Evolutionary conservation across 1,140 invertebrate species (phyloP), one percentile per base, ranked within the genome.

Genomic region (Caligus rogercresseyi): DNA sequence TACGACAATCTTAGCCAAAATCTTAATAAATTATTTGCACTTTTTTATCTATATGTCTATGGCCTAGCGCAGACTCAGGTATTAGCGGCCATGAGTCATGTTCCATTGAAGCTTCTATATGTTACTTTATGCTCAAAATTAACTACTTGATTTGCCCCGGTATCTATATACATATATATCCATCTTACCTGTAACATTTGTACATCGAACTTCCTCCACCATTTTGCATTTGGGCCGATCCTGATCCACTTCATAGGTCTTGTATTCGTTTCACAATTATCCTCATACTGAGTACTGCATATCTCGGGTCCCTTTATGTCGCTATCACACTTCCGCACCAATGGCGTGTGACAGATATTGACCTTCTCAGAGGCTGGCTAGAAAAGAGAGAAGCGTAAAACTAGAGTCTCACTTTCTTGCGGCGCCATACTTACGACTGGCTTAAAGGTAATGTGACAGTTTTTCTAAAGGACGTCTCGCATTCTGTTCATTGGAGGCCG

Each of bases 361-460:
- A 60, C 57, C 20, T 21, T 60, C 43, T 60, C 57, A 25, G 21
- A 24, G 3, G 16, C 16, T 11, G 57, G 57, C 57, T 60, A 26
- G 16, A 60, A 25, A 26, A 2, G 3, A 18, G 21, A 60, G 3
- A 3, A 2, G 31, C n/a, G n/a, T 11, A 7, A 11, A 43, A 43
- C n/a, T n/a, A 43, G n/a, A 43, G 31, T 7, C 7, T 7, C n/a
- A 11, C n/a, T 43, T 7, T 43, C 31, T 11, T 43, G 31, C n/a
- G n/a, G n/a, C n/a, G 2, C 2, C 15, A 25, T 23, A 58, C 57
- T 60, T 25, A 60, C 60, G 21, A 53, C 20, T 16, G 60, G 60
- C 20, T 62, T 52, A 52, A 54, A 62, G 14, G 51, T 53, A 52
- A 62, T 62, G 24, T 62, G 60, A 26, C 60, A 62, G 25, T 52